Percentiles rank a stretch among this genome's conserved stretches.
These are phyloP conservation scores for Galendromus occidentalis DNA, from an alignment of 1,140 invertebrate genomes.

Conservation along the genomic window DNA sequence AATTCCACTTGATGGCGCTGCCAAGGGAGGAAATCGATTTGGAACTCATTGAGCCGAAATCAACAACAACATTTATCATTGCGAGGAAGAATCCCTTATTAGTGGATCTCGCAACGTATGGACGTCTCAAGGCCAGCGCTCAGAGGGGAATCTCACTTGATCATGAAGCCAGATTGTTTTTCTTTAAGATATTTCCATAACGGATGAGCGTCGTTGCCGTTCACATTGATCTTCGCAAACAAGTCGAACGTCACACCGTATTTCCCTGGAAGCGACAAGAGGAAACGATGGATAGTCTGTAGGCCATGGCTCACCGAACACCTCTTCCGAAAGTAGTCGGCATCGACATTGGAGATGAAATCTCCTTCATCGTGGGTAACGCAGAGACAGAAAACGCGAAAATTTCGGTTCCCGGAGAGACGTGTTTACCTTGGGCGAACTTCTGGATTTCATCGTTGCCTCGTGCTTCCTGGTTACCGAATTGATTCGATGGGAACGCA, in stretches of 20 bases:
- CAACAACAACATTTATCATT: too few relatives aligned
- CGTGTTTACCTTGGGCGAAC: constrained; percentile 31
- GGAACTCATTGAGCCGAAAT: too few relatives aligned
- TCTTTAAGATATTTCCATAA: constrained; percentile 67
- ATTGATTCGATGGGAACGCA: constrained; percentile 85
- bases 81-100: too few relatives aligned
- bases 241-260: constrained; percentile 56
- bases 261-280: constrained; percentile 29
- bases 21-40: background rate
- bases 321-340: too few relatives aligned
- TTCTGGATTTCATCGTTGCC: constrained; percentile 45
- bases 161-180: constrained; percentile 37
- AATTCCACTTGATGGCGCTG: constrained; percentile 85
- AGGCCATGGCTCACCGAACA: too few relatives aligned
- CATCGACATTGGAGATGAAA: too few relatives aligned
- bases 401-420: too few relatives aligned
- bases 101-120: too few relatives aligned
- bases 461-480: constrained; percentile 56
- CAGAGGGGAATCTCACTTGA: constrained; percentile 12
- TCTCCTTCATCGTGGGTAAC: too few relatives aligned
- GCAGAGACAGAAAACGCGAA: too few relatives aligned
- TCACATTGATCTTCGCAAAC: constrained; percentile 62
- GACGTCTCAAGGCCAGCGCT: too few relatives aligned
- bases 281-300: too few relatives aligned
- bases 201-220: constrained; percentile 60